Percentiles rank a stretch among this genome's conserved stretches.
Evolutionary conservation across 2,113 vertebrate genomes (phyloP).

Genomic region (Bolborhynchus lineola): DNA sequence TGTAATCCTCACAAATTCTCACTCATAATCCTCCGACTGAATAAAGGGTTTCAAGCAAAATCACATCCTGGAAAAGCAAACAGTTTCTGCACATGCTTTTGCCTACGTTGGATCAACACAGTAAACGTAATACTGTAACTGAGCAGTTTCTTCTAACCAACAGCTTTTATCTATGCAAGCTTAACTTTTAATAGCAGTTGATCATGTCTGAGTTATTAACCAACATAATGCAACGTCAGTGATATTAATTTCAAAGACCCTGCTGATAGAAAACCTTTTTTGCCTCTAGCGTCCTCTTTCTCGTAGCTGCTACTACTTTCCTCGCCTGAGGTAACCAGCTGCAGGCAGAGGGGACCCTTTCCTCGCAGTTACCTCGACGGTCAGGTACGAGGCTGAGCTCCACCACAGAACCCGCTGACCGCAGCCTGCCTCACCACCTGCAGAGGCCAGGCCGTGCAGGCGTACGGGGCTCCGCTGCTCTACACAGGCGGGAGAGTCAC

Average conservation of each 20-base stretch:
- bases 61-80: neutral
- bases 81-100: neutral
- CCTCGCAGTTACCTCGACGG: accelerated
- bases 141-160: neutral
- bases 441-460: neutral
- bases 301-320: neutral
- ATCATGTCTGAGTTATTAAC: neutral
- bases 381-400: neutral
- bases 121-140: neutral
- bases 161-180: accelerated
- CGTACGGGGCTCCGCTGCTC: neutral
- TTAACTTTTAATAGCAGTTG: neutral
- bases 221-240: accelerated
- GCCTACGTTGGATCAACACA: neutral
- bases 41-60: neutral
- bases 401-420: neutral
- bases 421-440: neutral
- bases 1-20: neutral
- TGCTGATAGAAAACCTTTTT: neutral
- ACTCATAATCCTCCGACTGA: neutral
- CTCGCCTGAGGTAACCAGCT: neutral
- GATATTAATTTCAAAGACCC: neutral
- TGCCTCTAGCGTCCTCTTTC: too few species aligned
- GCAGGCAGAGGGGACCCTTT: neutral
- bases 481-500: neutral